Percentiles rank a stretch among this genome's conserved stretches.
These are phyloP conservation scores for Colistium nudipinnis DNA, from an alignment of 2,113 vertebrate genomes.

Conservation along the genomic window DNA sequence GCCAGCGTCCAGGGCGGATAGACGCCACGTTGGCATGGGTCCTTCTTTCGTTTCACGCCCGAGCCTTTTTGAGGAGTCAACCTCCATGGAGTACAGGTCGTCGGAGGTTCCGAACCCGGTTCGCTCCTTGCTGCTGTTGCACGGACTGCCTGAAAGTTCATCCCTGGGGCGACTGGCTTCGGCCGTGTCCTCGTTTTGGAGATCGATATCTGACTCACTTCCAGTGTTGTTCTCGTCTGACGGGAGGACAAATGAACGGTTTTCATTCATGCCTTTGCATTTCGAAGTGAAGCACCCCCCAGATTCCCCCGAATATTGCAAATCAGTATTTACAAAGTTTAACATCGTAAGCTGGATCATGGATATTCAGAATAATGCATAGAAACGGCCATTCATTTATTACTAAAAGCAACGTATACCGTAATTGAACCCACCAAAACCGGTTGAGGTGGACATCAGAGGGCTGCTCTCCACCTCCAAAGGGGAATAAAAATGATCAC, in stretches of 20 bases:
- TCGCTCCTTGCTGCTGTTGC: conserved; percentile 76
- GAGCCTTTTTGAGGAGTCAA: conserved; percentile 79
- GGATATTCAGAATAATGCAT: background rate
- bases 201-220: conserved; percentile 87
- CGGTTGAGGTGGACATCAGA: conserved; percentile 79
- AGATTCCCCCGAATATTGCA: too few relatives aligned
- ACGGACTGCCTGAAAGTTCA: conserved; percentile 52
- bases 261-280: background rate
- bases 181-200: conserved; percentile 76
- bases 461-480: conserved; percentile 83
- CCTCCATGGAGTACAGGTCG: conserved; percentile 69
- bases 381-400: background rate
- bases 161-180: conserved; percentile 66
- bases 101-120: conserved; percentile 69
- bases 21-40: conserved; percentile 83
- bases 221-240: conserved; percentile 85
- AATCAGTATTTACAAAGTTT: too few relatives aligned
- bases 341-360: background rate
- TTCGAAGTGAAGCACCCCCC: background rate
- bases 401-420: too few relatives aligned
- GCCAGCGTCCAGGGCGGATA: conserved; percentile 80
- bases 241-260: background rate
- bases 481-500: conserved; percentile 86
- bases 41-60: conserved; percentile 78
- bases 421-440: conserved; percentile 81